Percentiles rank a stretch among this genome's conserved stretches.
Conservation (phyloP, 1,140 invertebrate species). For the Campoletis sonorensis region DNA sequence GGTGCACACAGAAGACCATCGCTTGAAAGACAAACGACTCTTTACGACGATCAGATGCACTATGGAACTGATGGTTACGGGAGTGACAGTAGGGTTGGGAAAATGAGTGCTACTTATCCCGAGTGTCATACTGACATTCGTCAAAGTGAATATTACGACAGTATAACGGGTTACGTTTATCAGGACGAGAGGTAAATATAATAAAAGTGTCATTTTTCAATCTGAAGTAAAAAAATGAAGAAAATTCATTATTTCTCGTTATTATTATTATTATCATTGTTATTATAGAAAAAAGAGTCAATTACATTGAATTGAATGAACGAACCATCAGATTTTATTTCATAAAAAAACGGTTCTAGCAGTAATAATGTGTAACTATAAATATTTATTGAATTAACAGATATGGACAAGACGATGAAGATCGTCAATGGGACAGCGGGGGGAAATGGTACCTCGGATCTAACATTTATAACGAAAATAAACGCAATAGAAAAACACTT, state of each 20-base stretch:
- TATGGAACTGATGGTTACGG: conserved; percentile 64
- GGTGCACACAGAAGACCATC: conserved; percentile 82
- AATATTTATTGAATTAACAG: conserved; percentile 57
- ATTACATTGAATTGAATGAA: too few relatives aligned
- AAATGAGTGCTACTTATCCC: conserved; percentile 71
- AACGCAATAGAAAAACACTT: conserved; percentile 71
- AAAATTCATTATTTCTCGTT: not conserved
- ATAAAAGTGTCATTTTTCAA: too few relatives aligned
- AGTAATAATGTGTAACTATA: not conserved
- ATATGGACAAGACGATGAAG: conserved; percentile 81
- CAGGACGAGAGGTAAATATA: conserved; percentile 71
- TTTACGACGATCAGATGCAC: conserved; percentile 83
- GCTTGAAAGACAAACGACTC: conserved; percentile 86
- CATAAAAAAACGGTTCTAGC: too few relatives aligned
- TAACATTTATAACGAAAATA: conserved; percentile 71
- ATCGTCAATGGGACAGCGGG: conserved; percentile 84
- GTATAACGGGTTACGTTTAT: conserved; percentile 71
- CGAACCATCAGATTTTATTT: too few relatives aligned
- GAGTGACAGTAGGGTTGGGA: conserved; percentile 63
- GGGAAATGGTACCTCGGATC: conserved; percentile 72
- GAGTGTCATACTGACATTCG: conserved; percentile 71
- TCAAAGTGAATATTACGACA: conserved; percentile 74
- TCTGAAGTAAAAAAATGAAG: too few relatives aligned
- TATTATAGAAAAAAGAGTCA: too few relatives aligned
- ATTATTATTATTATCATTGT: too few relatives aligned